Base-by-base conservation (phyloP, 2,797 vertebrate species). In the Echeneis naucrates region DNA sequence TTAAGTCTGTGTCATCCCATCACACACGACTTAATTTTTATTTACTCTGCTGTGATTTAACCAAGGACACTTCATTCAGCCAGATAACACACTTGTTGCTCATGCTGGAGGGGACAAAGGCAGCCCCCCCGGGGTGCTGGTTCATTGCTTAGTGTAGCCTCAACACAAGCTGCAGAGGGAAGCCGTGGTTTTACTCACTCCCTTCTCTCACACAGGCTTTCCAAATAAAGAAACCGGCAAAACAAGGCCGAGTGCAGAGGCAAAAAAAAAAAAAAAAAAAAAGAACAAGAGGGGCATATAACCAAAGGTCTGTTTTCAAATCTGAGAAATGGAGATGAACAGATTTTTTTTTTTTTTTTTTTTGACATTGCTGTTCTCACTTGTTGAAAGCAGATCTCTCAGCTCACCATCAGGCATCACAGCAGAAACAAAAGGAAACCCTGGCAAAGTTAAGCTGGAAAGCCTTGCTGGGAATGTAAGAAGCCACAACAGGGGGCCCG, bases 401-500 rank as follows among this genome's bases (percentile, higher is more conserved):
- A 52, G 55, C n/a, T 48, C 7, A 35, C n/a, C 55, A 58, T 53
- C 52, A 40, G 53, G 24, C 27, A 40, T 58, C 16, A 51, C 54
- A 47, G 27, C 32, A 32, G 65, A 40, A 68, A 84, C 48, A 68
- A 73, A 78, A 69, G 38, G 24, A 57, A 32, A 47, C 50, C 45
- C 62, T 30, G 32, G 65, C 55, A 11, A 72, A 77, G 78, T 75
- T 80, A 50, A 84, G 65, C 72, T 70, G 55, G 56, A 79, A 79
- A 53, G 63, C 58, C 79, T 79, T 2, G 13, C 78, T 78, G 80
- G 72, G 86, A 75, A 82, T 78, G 13, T 56, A 83, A 89, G 82
- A 56, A 60, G 44, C 77, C 82, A 62, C 81, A 85, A 81, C 77
- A 71, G 84, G 82, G n/a, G 72, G 70, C 51, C 67, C 79, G 57